phyloP scores from a whole-genome alignment of 2,888 invertebrate species.

The Dichetophora obliterata region DNA sequence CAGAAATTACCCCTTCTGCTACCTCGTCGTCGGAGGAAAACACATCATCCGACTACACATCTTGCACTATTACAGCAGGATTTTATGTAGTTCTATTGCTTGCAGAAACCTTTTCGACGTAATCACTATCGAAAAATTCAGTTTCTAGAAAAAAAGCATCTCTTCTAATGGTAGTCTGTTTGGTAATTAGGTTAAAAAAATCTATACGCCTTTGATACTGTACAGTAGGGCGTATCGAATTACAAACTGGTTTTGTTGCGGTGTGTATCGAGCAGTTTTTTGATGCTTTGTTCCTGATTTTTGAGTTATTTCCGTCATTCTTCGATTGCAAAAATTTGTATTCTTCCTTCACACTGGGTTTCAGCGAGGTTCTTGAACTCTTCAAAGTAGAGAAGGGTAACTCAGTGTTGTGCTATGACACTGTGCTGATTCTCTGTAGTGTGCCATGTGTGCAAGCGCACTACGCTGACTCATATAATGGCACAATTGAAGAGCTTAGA shows the following conservation, averaged over 20 bases:
- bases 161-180: not conserved
- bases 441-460: too few relatives aligned
- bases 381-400: too few relatives aligned
- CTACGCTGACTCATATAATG: too few relatives aligned
- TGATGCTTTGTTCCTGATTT: slow-evolving; percentile 42
- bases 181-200: slow-evolving; percentile 27
- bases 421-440: too few relatives aligned
- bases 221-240: slow-evolving; percentile 30
- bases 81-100: too few relatives aligned
- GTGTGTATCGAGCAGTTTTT: slow-evolving; percentile 39
- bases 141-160: too few relatives aligned
- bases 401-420: too few relatives aligned
- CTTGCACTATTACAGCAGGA: too few relatives aligned
- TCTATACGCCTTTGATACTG: slow-evolving; percentile 39
- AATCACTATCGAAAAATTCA: not conserved
- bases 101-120: too few relatives aligned
- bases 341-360: slow-evolving; percentile 15
- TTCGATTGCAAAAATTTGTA: slow-evolving; percentile 41
- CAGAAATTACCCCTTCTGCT: slow-evolving; percentile 15
- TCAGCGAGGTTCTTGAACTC: not conserved
- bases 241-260: slow-evolving; percentile 35
- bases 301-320: slow-evolving; percentile 37
- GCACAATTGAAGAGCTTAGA: too few relatives aligned
- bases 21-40: slow-evolving; percentile 20
- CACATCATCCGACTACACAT: not conserved